Percentiles rank a stretch among this genome's conserved stretches.
Conservation (phyloP, 2,113 vertebrate species). For the Rostratula benghalensis region DNA sequence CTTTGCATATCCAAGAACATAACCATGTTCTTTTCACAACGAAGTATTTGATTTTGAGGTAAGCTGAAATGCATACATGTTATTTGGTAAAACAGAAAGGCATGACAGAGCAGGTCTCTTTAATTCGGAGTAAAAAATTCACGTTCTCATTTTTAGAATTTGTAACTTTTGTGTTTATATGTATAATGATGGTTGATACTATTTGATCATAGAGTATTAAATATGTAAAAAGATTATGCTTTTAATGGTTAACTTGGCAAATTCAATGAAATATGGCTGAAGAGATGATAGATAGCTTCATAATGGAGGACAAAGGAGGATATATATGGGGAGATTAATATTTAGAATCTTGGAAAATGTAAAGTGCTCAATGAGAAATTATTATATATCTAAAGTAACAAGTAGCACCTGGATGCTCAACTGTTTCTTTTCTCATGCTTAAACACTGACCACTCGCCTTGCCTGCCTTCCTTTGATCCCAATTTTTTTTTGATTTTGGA, state of each 20-base stretch:
- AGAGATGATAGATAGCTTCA: background rate
- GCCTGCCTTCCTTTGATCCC: background rate
- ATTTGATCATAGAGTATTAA: background rate
- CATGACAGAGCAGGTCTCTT: background rate
- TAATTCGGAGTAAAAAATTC: background rate
- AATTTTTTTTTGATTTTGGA: background rate
- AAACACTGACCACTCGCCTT: background rate
- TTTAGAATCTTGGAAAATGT: background rate
- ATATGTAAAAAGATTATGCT: background rate
- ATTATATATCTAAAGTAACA: background rate
- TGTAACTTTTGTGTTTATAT: background rate
- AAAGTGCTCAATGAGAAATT: background rate
- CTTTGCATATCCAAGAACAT: background rate
- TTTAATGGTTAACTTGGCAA: conserved; percentile 27
- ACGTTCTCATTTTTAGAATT: background rate
- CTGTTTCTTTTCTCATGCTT: background rate
- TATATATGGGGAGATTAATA: background rate
- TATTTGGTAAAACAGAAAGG: background rate
- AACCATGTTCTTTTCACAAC: background rate
- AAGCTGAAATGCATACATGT: background rate
- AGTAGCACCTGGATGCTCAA: background rate
- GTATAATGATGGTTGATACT: background rate
- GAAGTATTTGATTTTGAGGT: background rate
- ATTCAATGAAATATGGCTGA: background rate
- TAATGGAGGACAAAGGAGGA: background rate